Conservation (phyloP, 2,888 invertebrate species). For the Meiosimyza decipiens region DNA sequence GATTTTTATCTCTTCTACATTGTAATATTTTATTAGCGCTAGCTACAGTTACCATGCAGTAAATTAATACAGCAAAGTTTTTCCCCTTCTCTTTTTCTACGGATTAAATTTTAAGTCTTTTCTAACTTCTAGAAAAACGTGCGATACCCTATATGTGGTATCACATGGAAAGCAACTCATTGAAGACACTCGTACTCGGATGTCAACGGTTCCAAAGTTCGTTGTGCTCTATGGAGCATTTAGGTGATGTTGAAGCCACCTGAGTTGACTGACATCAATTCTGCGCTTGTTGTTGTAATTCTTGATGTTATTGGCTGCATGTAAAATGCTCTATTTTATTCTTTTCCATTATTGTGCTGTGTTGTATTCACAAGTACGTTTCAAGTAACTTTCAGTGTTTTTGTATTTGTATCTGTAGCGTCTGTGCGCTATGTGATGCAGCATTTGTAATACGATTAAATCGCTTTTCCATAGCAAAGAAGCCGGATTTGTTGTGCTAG, state of each 20-base stretch:
- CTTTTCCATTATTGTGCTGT: neutral
- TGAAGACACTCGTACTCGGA: too few relatives aligned
- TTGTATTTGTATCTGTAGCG: neutral
- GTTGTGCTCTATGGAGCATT: conserved; percentile 25
- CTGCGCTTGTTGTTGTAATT: neutral
- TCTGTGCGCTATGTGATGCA: neutral
- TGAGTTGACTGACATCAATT: conserved; percentile 21
- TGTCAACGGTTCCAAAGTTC: conserved; percentile 13
- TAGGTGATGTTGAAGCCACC: conserved; percentile 15
- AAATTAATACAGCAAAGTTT: too few relatives aligned
- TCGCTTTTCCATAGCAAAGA: neutral
- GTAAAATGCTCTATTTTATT: conserved; percentile 10
- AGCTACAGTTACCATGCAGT: too few relatives aligned
- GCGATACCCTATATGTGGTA: too few relatives aligned
- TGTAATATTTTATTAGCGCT: too few relatives aligned
- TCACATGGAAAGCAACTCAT: too few relatives aligned
- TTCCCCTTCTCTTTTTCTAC: too few relatives aligned
- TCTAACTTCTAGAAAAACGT: too few relatives aligned
- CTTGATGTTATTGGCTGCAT: neutral
- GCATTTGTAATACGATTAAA: conserved; percentile 2
- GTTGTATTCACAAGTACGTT: conserved; percentile 1
- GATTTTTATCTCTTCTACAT: too few relatives aligned
- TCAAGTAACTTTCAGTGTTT: neutral
- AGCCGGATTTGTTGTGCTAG: neutral
- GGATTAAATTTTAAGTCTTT: too few relatives aligned